A percentile compares a stretch with the other conserved stretches of the same genome.
Conservation (phyloP, 2,888 invertebrate genomes). For the Agrotis segetum region DNA sequence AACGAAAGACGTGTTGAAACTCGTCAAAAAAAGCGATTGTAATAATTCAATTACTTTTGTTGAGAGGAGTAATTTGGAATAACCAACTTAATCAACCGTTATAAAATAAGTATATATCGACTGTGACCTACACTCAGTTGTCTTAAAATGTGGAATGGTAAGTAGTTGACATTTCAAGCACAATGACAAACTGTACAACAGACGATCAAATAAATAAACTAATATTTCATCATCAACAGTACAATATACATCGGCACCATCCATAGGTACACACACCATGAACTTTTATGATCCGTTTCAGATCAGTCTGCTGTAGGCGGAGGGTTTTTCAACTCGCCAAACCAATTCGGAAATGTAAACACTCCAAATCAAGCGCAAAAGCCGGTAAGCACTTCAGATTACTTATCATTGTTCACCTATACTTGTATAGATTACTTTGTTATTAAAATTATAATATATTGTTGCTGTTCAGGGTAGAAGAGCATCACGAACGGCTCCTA, state of each 20-base stretch:
- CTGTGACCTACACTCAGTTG: neutral
- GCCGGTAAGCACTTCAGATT: constrained; percentile 73
- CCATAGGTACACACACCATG: neutral
- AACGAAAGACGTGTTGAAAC: constrained; percentile 40
- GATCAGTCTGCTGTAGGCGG: constrained; percentile 88
- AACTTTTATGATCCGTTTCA: constrained; percentile 63
- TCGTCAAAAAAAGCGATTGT: constrained; percentile 4
- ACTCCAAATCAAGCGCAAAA: constrained; percentile 87
- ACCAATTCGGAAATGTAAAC: constrained; percentile 86
- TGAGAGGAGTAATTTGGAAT: no score
- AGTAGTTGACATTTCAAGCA: constrained; percentile 19
- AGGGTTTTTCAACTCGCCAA: constrained; percentile 87
- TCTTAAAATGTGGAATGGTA: constrained; percentile 78
- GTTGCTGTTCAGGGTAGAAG: constrained; percentile 79
- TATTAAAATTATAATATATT: no score
- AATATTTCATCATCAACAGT: neutral
- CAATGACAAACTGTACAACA: neutral
- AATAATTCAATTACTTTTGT: neutral
- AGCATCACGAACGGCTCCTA: constrained; percentile 87
- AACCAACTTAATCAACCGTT: no score
- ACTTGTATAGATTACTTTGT: neutral
- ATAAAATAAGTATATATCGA: neutral
- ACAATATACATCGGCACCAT: neutral
- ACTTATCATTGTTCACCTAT: neutral
- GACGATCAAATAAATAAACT: neutral